These are phyloP conservation scores for Pogonophryne albipinna DNA, from an alignment of 2,797 vertebrate genomes.

Conservation along the genomic window DNA sequence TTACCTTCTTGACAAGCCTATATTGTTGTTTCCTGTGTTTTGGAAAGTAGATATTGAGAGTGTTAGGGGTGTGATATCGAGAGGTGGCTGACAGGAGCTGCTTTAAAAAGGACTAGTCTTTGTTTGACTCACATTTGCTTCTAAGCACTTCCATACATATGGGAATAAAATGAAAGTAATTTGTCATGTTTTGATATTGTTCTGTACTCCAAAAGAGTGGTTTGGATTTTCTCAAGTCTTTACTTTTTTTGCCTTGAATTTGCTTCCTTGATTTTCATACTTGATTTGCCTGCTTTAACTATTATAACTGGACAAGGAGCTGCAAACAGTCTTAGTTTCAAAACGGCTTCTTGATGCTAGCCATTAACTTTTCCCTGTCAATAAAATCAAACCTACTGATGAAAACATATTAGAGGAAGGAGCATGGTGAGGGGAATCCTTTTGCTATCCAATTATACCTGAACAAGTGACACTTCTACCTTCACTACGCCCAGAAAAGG, in stretches of 20 bases:
- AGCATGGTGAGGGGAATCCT: not conserved
- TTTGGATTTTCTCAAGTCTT: too few relatives aligned
- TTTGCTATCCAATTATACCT: not conserved
- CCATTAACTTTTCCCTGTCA: not conserved
- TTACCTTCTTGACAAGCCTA: too few relatives aligned
- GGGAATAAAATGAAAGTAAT: too few relatives aligned
- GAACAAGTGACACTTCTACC: not conserved
- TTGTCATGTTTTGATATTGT: too few relatives aligned
- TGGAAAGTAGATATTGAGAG: not conserved
- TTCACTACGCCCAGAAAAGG: not conserved
- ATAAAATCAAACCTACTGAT: not conserved
- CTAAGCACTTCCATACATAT: too few relatives aligned
- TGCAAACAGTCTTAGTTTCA: not conserved
- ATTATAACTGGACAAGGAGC: not conserved
- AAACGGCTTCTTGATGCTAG: not conserved
- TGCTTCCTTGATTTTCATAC: too few relatives aligned
- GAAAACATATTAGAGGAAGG: not conserved
- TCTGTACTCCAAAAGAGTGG: too few relatives aligned
- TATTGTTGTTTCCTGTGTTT: not conserved
- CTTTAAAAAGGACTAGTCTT: not conserved
- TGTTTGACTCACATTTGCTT: not conserved
- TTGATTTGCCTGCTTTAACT: not conserved
- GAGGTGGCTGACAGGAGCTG: constrained; percentile 2
- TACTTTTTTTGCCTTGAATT: not conserved
- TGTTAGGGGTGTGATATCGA: not conserved